A percentile compares a stretch with the other conserved stretches of the same genome.
Evolutionary conservation across 1,140 invertebrate genomes (phyloP).

Genomic region (Papilio glaucus): DNA sequence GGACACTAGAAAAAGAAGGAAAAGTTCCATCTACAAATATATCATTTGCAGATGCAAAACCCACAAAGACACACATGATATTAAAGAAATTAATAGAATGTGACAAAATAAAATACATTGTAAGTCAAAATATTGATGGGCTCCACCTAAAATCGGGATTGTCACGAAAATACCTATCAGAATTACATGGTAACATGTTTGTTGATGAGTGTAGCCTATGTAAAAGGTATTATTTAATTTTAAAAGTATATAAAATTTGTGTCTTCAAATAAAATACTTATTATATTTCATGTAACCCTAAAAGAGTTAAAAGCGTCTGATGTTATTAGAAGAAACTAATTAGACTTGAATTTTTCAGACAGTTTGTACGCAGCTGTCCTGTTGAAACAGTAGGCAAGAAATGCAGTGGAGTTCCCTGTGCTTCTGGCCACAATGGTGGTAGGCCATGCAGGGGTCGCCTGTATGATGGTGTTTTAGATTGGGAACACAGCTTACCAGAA

Average conservation of each 20-base stretch:
- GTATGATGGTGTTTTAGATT: constrained; percentile 97
- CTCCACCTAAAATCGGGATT: constrained; percentile 96
- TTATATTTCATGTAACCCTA: too few relatives aligned
- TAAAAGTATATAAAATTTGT: too few relatives aligned
- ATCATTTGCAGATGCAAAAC: constrained; percentile 95
- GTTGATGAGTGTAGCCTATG: constrained; percentile 96
- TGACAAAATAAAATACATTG: constrained; percentile 92
- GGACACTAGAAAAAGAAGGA: constrained; percentile 98
- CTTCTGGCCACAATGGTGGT: constrained; percentile 84
- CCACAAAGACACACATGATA: constrained; percentile 97
- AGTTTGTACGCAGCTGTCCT: constrained; percentile 92
- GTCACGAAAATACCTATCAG: constrained; percentile 90
- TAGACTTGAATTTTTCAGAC: constrained; percentile 79
- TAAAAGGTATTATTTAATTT: constrained; percentile 86
- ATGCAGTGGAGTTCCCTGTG: constrained; percentile 90
- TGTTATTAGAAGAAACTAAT: not conserved
- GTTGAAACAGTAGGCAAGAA: constrained; percentile 96
- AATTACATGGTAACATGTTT: constrained; percentile 99
- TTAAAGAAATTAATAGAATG: constrained; percentile 91
- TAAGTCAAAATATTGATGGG: constrained; percentile 99
- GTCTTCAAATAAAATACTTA: too few relatives aligned
- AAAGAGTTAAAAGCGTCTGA: too few relatives aligned
- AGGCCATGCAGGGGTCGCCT: constrained; percentile 93
- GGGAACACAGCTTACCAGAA: constrained; percentile 97
- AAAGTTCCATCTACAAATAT: constrained; percentile 92